phyloP scores from a whole-genome alignment of 2,888 invertebrate genomes.

The Parnassius mnemosyne region DNA sequence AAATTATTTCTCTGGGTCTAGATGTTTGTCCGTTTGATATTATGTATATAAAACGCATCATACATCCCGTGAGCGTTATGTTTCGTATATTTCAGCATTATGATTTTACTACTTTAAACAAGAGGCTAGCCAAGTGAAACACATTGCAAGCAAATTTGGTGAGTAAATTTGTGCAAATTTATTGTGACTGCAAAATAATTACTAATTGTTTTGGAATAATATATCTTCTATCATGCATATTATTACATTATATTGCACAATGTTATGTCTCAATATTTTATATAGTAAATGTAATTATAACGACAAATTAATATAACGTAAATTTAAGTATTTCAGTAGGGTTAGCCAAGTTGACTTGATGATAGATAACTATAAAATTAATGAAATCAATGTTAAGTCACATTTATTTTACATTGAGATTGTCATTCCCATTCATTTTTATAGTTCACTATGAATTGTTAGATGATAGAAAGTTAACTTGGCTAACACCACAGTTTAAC shows the following conservation, averaged over 20 bases:
- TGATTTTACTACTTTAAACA: not conserved
- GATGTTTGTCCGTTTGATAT: too few species aligned
- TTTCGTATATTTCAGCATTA: too few species aligned
- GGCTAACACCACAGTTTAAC: conserved; percentile 28
- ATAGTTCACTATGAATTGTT: too few species aligned
- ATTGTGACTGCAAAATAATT: conserved; percentile 69
- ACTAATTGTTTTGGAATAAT: conserved; percentile 62
- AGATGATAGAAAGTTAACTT: too few species aligned
- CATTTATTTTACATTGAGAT: too few species aligned
- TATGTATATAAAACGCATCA: too few species aligned
- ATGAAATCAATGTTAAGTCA: too few species aligned
- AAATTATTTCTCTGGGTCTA: too few species aligned
- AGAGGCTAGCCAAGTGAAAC: conserved; percentile 9
- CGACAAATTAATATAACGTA: conserved; percentile 31
- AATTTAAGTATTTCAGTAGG: conserved; percentile 29
- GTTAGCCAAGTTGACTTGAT: too few species aligned
- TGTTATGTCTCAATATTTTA: conserved; percentile 79
- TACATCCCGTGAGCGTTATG: too few species aligned
- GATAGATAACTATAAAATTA: too few species aligned
- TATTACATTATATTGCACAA: conserved; percentile 72
- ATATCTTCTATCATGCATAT: conserved; percentile 68
- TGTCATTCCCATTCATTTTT: too few species aligned
- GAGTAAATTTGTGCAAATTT: conserved; percentile 68
- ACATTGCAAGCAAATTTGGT: conserved; percentile 42
- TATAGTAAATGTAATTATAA: conserved; percentile 50